Conservation (phyloP, 2,888 invertebrate species). For the Orchesellides sinensis region DNA sequence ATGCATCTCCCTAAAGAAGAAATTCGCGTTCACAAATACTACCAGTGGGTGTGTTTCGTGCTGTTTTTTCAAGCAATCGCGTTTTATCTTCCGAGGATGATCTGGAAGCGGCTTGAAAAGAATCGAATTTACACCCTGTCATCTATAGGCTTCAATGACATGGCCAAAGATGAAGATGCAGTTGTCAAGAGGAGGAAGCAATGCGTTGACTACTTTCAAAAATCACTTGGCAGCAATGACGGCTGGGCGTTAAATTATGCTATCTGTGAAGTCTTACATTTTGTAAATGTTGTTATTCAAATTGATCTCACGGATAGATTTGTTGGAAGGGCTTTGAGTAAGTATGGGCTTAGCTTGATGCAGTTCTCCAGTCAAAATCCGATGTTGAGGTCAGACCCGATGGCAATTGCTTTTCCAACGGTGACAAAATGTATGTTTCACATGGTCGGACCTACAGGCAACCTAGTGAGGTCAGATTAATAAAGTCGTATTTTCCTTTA, state of each 20-base stretch:
- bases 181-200: constrained; percentile 32
- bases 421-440: constrained; percentile 74
- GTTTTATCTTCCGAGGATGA: constrained; percentile 84
- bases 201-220: constrained; percentile 52
- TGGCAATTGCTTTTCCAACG: constrained; percentile 73
- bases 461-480: constrained; percentile 59
- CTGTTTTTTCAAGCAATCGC: constrained; percentile 81
- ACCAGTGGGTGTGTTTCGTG: constrained; percentile 80
- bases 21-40: constrained; percentile 72
- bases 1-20: constrained; percentile 70
- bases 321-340: constrained; percentile 73
- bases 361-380: constrained; percentile 72
- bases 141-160: constrained; percentile 28
- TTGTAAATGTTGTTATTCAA: constrained; percentile 75
- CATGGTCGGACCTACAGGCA: constrained; percentile 70
- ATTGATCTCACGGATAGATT: constrained; percentile 75
- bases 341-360: constrained; percentile 74
- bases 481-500: too few relatives aligned
- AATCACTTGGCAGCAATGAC: constrained; percentile 33
- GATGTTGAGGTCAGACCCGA: constrained; percentile 74
- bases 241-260: constrained; percentile 61
- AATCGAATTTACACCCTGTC: constrained; percentile 82
- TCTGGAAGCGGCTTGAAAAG: constrained; percentile 86
- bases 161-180: constrained; percentile 23
- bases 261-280: constrained; percentile 72